Conservation (phyloP, 2,888 invertebrate genomes). For the Drosophila kokeensis region DNA sequence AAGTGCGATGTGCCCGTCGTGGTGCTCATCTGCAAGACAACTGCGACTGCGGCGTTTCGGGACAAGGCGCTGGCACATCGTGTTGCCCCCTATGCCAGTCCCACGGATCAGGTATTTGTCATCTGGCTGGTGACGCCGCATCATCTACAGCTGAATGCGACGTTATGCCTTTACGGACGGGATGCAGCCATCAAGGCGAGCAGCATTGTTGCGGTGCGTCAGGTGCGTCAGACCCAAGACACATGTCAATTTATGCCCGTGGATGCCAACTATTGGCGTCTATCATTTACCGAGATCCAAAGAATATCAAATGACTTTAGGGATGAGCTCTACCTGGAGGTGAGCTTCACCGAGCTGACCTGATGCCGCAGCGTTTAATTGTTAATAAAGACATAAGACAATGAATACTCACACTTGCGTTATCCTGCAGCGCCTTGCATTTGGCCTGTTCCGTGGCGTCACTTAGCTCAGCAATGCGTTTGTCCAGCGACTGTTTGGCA, state of each 20-base stretch:
- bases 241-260: slow-evolving; percentile 27
- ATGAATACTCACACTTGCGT: slow-evolving; percentile 90
- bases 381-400: neutral
- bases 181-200: slow-evolving; percentile 38
- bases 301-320: slow-evolving; percentile 60
- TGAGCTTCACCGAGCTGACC: slow-evolving; percentile 26
- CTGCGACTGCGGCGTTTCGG: neutral
- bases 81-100: neutral
- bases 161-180: slow-evolving; percentile 52
- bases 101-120: slow-evolving; percentile 40
- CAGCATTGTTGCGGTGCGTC: slow-evolving; percentile 36
- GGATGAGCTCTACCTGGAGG: slow-evolving; percentile 63
- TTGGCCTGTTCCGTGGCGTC: slow-evolving; percentile 89
- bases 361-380: neutral
- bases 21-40: slow-evolving; percentile 59
- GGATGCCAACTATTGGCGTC: slow-evolving; percentile 55
- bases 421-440: slow-evolving; percentile 90
- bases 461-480: slow-evolving; percentile 87
- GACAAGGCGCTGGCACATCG: neutral
- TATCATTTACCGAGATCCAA: slow-evolving; percentile 41
- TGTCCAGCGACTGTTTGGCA: slow-evolving; percentile 88
- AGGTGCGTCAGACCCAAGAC: slow-evolving; percentile 18
- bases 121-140: slow-evolving; percentile 64
- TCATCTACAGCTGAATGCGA: slow-evolving; percentile 38
- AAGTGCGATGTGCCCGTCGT: slow-evolving; percentile 49